These are phyloP conservation scores for Sogatella furcifera DNA, from an alignment of 1,140 invertebrate genomes.

Conservation along the genomic window DNA sequence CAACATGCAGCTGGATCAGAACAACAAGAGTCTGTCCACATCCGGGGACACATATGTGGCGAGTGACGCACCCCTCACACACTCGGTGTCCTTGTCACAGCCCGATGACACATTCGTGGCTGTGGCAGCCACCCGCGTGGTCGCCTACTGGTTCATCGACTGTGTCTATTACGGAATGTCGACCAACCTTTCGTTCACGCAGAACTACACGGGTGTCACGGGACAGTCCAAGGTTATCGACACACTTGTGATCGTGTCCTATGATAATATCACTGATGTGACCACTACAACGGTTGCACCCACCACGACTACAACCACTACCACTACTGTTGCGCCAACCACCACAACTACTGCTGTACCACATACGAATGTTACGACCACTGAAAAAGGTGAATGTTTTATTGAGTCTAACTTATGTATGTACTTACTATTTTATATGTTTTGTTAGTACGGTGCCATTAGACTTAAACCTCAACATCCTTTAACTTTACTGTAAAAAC, in stretches of 20 bases:
- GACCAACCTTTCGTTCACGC: conserved; percentile 43
- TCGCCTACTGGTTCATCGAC: conserved; percentile 67
- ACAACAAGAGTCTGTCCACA: conserved; percentile 41
- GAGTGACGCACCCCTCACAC: conserved; percentile 40
- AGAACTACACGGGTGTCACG: conserved; percentile 47
- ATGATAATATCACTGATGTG: conserved; percentile 31
- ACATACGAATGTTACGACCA: conserved; percentile 37
- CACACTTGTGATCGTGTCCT: conserved; percentile 54
- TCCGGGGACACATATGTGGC: conserved; percentile 42
- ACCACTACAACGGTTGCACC: conserved; percentile 20
- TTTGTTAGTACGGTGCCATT: too few species aligned
- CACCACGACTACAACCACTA: conserved; percentile 20
- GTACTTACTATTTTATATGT: too few species aligned
- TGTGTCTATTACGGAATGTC: conserved; percentile 56
- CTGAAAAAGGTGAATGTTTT: conserved; percentile 50
- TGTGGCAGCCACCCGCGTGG: conserved; percentile 45
- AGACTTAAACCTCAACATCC: too few species aligned
- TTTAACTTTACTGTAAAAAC: too few species aligned
- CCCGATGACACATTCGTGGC: conserved; percentile 47
- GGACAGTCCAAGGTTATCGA: conserved; percentile 51
- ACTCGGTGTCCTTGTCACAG: conserved; percentile 43
- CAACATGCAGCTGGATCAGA: conserved; percentile 45
- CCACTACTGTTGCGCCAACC: conserved; percentile 15
- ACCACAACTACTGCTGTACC: neutral
- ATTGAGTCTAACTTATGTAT: too few species aligned